Base-by-base conservation (phyloP, 2,888 invertebrate genomes). In the Phoenoteleia sp. region DNA sequence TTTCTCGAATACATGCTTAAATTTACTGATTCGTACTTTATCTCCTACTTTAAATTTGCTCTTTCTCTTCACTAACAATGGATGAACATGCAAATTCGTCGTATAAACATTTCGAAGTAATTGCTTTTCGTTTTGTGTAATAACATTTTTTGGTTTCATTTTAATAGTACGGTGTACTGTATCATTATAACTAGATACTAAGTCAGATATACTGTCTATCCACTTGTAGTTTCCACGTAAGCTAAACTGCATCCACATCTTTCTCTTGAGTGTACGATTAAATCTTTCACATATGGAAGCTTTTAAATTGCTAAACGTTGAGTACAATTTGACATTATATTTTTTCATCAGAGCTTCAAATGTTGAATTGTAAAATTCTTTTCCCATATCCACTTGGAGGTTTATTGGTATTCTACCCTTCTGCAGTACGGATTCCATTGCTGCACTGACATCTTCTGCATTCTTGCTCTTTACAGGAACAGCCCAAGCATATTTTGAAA, bases 401-500 rank as follows among this genome's bases (percentile, higher is more conserved):
- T 86, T 75, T 66, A 84, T 80, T 9, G 84, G 87, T 54, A 67
- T 17, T 2, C 81, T 47, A 17, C 66, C 81, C 21, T 76, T n/a
- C 9, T 19, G 11, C 7, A 77, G 17, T 9, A 88, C 64, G n/a
- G 83, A 84, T 42, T 83, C 64, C 86, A 88, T 89, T 6, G 89
- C 89, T 9, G n/a, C n/a, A n/a, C n/a, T n/a, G n/a, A n/a, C 89
- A 74, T 91, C 90, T 49, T 81, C 66, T 19, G 80, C 91, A 64
- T n/a, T 84, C 64, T 84, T 87, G 2, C 29, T 60, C 23, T 81
- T 87, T 1, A 81, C 9, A 5, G 81, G 83, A 11, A 85, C 60
- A 49, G 85, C 75, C 77, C 81, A 94, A 4, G 92, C 89, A 88
- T 87, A n/a, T n/a, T n/a, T n/a, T n/a, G n/a, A n/a, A n/a, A n/a